Evolutionary conservation across 2,797 vertebrate species (phyloP).

Genomic region (Staurois parvus): DNA sequence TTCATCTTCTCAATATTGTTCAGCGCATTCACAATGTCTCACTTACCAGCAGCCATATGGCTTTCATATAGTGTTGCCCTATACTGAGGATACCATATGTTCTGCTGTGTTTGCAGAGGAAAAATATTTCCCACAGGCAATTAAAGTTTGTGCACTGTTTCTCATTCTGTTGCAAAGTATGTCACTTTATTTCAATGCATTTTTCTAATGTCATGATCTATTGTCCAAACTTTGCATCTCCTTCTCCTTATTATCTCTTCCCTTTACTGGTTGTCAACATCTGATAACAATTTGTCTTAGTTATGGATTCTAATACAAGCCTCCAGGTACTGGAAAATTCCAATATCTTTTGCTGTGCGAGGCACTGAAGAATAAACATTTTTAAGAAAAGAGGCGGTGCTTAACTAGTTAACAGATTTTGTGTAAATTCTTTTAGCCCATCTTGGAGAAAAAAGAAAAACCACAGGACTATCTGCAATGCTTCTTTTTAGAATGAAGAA

Average conservation of each 20-base stretch:
- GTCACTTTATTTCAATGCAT: slow-evolving; percentile 16
- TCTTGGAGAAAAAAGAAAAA: too few species aligned
- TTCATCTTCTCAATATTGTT: slow-evolving; percentile 7
- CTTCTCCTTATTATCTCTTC: background rate
- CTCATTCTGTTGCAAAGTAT: slow-evolving; percentile 30
- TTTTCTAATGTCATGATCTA: slow-evolving; percentile 29
- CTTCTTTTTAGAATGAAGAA: too few species aligned
- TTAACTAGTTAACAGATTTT: too few species aligned
- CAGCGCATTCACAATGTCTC: slow-evolving; percentile 17
- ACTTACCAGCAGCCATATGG: slow-evolving; percentile 43
- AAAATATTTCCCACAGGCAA: slow-evolving; percentile 36
- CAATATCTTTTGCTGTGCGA: too few species aligned
- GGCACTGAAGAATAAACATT: too few species aligned
- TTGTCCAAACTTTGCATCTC: slow-evolving; percentile 24
- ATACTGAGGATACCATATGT: slow-evolving; percentile 43
- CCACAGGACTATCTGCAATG: too few species aligned
- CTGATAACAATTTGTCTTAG: too few species aligned
- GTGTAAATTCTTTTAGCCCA: too few species aligned
- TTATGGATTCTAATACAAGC: too few species aligned
- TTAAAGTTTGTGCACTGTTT: slow-evolving; percentile 23
- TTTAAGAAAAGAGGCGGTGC: too few species aligned
- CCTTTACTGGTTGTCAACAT: too few species aligned
- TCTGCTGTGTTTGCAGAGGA: slow-evolving; percentile 34
- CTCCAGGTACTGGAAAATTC: too few species aligned
- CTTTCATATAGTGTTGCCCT: slow-evolving; percentile 41